These are phyloP conservation scores for Cantharis rufa DNA, from an alignment of 2,888 invertebrate species.

Conservation along the genomic window DNA sequence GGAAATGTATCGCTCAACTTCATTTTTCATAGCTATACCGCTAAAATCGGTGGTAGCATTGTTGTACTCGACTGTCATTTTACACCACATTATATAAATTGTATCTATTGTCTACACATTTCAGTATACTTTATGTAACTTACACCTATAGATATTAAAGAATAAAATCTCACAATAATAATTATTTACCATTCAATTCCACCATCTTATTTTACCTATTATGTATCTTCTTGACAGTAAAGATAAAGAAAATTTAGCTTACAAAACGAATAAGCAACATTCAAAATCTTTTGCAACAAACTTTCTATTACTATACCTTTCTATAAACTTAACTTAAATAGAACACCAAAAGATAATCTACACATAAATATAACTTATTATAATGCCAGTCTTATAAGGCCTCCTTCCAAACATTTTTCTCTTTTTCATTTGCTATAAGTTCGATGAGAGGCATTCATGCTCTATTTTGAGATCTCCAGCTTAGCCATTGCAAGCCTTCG, in stretches of 20 bases:
- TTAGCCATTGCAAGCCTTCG: no score
- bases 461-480: no score
- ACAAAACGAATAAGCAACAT: background rate
- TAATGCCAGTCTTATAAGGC: no score
- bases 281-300: background rate
- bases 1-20: slow-evolving; percentile 3
- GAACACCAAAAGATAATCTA: background rate
- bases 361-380: background rate
- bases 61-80: background rate
- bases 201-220: background rate
- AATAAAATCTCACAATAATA: background rate
- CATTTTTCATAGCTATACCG: slow-evolving; percentile 1
- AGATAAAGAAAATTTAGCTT: background rate
- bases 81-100: background rate
- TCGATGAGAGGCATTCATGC: no score
- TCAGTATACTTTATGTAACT: background rate
- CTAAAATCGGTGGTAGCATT: slow-evolving; percentile 1
- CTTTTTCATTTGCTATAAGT: no score
- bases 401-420: no score
- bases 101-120: background rate
- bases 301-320: background rate
- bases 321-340: background rate
- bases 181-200: background rate
- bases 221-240: background rate
- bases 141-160: background rate